Conservation (phyloP, 2,797 vertebrate genomes). For the Catamblyrhynchus diadema region DNA sequence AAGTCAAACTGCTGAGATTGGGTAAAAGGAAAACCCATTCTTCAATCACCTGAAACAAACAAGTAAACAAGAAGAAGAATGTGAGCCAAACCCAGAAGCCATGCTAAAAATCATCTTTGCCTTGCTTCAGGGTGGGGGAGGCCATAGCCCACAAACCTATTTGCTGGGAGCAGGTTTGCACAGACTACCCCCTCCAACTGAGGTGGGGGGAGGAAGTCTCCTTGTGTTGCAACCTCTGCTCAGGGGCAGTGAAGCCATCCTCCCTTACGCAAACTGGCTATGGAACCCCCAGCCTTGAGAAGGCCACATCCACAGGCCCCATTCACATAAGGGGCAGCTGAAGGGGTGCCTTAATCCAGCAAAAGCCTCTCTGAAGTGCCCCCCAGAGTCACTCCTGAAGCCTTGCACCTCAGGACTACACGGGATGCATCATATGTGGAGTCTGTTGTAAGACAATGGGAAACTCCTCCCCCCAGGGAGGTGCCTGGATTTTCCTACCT, state of each 20-base stretch:
- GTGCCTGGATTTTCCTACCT: background rate
- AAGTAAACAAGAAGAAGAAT: background rate
- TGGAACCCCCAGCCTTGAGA: background rate
- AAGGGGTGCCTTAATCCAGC: background rate
- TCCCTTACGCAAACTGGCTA: background rate
- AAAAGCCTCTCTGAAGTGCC: background rate
- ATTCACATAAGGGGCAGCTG: background rate
- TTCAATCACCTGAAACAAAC: background rate
- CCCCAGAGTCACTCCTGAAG: background rate
- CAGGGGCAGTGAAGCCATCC: background rate
- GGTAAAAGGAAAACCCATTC: background rate
- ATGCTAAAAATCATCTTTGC: too few species aligned
- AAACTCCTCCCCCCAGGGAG: background rate
- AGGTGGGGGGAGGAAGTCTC: background rate
- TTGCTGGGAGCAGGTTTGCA: background rate
- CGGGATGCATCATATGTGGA: rapidly evolving
- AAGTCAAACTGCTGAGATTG: background rate
- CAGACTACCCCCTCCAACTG: rapidly evolving
- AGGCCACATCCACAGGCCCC: rapidly evolving
- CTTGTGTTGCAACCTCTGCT: background rate
- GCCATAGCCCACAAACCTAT: too few species aligned
- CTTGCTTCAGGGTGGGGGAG: background rate
- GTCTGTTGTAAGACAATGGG: background rate
- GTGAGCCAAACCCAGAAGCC: background rate
- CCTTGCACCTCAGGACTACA: background rate